Evolutionary conservation across 1,140 invertebrate genomes (phyloP).

Genomic region (Lepidurus couesii): DNA sequence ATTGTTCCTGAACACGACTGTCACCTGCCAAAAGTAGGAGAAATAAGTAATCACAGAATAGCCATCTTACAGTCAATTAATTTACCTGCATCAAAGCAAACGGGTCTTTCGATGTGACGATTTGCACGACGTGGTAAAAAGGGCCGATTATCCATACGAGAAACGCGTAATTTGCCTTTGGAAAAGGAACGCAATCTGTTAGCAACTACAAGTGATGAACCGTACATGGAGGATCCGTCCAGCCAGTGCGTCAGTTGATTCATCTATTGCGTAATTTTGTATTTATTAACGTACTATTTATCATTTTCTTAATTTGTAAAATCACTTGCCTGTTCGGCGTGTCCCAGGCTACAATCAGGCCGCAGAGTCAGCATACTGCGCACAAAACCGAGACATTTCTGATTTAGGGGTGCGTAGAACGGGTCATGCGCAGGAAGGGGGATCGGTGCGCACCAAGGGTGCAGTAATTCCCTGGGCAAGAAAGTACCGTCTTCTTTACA

Average conservation of each 20-base stretch:
- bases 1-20: slow-evolving; percentile 75
- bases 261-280: slow-evolving; percentile 39
- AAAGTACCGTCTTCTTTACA: slow-evolving; percentile 26
- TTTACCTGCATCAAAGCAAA: slow-evolving; percentile 8
- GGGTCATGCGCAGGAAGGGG: slow-evolving; percentile 39
- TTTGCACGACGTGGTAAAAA: slow-evolving; percentile 1
- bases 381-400: slow-evolving; percentile 66
- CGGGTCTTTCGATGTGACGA: background rate
- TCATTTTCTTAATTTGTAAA: slow-evolving; percentile 37
- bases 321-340: slow-evolving; percentile 57
- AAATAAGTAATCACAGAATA: background rate
- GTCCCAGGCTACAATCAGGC: slow-evolving; percentile 58
- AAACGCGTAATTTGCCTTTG: slow-evolving; percentile 53
- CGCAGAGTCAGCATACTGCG: slow-evolving; percentile 56
- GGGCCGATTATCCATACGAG: background rate
- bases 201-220: slow-evolving; percentile 43
- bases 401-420: slow-evolving; percentile 50
- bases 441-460: slow-evolving; percentile 40
- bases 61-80: background rate
- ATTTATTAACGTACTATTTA: slow-evolving; percentile 44
- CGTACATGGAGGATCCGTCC: slow-evolving; percentile 50
- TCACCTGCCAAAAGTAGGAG: slow-evolving; percentile 57
- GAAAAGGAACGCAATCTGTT: slow-evolving; percentile 46
- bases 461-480: slow-evolving; percentile 8
- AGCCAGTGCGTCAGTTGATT: slow-evolving; percentile 51